Evolutionary conservation across 2,113 vertebrate species (phyloP), one percentile per base, ranked within the genome.

Genomic region (Falco punctatus): DNA sequence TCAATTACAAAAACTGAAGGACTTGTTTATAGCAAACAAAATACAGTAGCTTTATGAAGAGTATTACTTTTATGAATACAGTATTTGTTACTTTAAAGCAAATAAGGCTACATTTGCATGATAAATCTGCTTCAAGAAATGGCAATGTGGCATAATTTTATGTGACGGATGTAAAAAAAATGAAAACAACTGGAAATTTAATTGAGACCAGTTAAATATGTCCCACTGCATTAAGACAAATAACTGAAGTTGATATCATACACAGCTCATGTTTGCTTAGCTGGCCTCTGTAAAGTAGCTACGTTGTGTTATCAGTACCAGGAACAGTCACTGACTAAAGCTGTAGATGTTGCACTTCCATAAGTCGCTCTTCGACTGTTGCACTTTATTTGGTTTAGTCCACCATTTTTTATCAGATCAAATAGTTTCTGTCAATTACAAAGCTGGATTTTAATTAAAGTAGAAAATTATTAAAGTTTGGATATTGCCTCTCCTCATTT

Each of bases 401-500:
- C 62, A 21, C 17, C 20, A 33, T 48, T 33, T 92, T 44, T 44
- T n/a, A 77, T 79, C 66, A 84, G 48, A 28, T 58, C 54, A 70
- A 27, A 44, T 42, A 3, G 32, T 51, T 66, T 46, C 40, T 62
- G 32, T 44, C 69, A 70, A 80, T 93, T 95, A 81, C 66, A 91
- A 84, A 70, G 64, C 23, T 67, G 79, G 22, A 59, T 90, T 86
- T 86, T 44, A 81, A 54, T 21, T 90, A 65, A 83, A 88, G 75
- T 72, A 93, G 65, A 64, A 70, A 84, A 84, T 32, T 92, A 77
- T n/a, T 32, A 15, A 77, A 79, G 24, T 72, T 54, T 80, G 22
- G 32, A 46, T 71, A 57, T 6, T 46, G 16, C 20, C 19, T 54
- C 95, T 97, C 72, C 87, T 96, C 27, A 51, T 97, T 97, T 96